Conservation (phyloP, 2,888 invertebrate genomes). For the Dryadula phaetusa region DNA sequence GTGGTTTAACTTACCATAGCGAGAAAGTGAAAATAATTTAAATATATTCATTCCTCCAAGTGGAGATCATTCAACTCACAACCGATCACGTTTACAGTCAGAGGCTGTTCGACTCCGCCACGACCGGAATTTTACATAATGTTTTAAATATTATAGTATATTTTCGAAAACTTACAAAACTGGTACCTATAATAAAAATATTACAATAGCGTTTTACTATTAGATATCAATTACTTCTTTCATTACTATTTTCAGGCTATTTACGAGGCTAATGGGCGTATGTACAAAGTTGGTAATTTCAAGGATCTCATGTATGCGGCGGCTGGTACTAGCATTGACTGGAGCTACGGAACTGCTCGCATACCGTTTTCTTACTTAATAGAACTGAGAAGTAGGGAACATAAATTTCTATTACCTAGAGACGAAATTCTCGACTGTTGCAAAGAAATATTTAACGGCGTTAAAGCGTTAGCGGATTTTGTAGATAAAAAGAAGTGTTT, state of each 20-base stretch:
- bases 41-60: too few species aligned
- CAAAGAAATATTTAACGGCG: conserved; percentile 63
- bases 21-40: too few species aligned
- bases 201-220: neutral
- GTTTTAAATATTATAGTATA: too few species aligned
- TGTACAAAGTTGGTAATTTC: conserved; percentile 79
- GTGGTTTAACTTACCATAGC: too few species aligned
- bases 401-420: conserved; percentile 67
- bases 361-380: conserved; percentile 76
- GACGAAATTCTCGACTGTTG: conserved; percentile 70
- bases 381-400: conserved; percentile 69
- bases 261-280: conserved; percentile 67
- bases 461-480: conserved; percentile 65
- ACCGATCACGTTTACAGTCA: too few species aligned
- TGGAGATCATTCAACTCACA: too few species aligned
- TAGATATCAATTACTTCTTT: neutral
- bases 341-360: conserved; percentile 75
- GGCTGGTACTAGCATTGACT: conserved; percentile 76
- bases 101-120: too few species aligned
- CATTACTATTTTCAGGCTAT: conserved; percentile 65
- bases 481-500: conserved; percentile 65
- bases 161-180: too few species aligned
- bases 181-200: neutral
- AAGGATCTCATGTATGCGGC: conserved; percentile 77
- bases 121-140: too few species aligned